Percentiles rank a stretch among this genome's conserved stretches.
Conservation (phyloP, 2,888 invertebrate species). For the Elysia crispata region DNA sequence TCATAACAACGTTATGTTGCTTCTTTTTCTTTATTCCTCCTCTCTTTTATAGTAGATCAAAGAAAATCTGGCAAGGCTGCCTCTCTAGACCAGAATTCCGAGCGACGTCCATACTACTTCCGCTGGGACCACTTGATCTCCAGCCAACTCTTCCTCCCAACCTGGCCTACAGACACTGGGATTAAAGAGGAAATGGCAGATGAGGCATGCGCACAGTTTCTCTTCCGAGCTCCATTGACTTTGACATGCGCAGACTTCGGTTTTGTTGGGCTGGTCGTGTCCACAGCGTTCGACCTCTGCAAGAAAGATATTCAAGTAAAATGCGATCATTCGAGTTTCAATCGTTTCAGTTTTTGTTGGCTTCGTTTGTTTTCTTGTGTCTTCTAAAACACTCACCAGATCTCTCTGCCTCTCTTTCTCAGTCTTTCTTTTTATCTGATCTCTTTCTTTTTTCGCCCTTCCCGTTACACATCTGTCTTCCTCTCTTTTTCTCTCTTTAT, state of each 20-base stretch:
- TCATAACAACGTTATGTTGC: too few species aligned
- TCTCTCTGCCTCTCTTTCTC: too few species aligned
- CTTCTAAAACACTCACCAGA: too few species aligned
- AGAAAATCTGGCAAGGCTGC: background rate
- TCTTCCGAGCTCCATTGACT: constrained; percentile 49
- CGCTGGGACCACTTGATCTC: constrained; percentile 38
- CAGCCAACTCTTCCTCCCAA: constrained; percentile 30
- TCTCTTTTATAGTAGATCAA: too few species aligned
- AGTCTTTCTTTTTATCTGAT: too few species aligned
- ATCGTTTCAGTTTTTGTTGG: too few species aligned
- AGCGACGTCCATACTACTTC: constrained; percentile 23
- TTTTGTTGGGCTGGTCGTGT: constrained; percentile 43
- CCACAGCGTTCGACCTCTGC: constrained; percentile 51
- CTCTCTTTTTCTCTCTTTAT: too few species aligned
- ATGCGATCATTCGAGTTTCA: too few species aligned
- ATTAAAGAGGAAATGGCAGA: constrained; percentile 48
- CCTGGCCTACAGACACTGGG: constrained; percentile 46
- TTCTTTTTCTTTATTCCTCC: too few species aligned
- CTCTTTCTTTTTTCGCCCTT: too few species aligned
- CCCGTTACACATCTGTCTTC: too few species aligned
- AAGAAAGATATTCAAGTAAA: constrained; percentile 52
- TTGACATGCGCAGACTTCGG: constrained; percentile 49
- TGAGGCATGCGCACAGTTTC: constrained; percentile 46
- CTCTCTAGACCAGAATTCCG: background rate
- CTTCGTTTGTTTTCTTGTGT: too few species aligned